Evolutionary conservation across 2,888 invertebrate genomes (phyloP).

Genomic region (Blomia tropicalis): DNA sequence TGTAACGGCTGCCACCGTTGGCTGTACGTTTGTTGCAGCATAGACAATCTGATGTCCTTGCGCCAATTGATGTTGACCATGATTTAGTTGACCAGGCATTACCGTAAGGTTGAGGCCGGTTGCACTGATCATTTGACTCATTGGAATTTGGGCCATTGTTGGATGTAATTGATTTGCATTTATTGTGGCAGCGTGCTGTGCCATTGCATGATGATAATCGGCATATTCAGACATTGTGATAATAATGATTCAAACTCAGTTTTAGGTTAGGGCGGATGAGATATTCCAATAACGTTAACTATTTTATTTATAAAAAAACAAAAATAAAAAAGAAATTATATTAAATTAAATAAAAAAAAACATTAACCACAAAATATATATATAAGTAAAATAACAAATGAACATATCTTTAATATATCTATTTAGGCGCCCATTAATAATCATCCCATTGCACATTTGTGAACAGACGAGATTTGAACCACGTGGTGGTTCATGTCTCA

Average conservation of each 20-base stretch:
- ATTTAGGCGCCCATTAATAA: no score
- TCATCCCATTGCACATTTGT: no score
- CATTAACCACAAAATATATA: neutral
- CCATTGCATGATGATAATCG: slow-evolving; percentile 31
- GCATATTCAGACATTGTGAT: slow-evolving; percentile 27
- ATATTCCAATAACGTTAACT: neutral
- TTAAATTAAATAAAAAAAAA: neutral
- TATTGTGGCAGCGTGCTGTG: slow-evolving; percentile 29
- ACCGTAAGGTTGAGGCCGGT: slow-evolving; percentile 30
- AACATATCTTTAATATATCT: neutral
- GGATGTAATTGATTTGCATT: slow-evolving; percentile 29
- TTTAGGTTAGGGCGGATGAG: neutral
- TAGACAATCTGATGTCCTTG: slow-evolving; percentile 3
- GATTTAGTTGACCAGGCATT: slow-evolving; percentile 19
- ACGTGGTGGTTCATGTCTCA: no score
- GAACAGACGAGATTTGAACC: no score
- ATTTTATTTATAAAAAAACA: neutral
- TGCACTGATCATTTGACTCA: slow-evolving; percentile 27
- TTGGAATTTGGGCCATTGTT: slow-evolving; percentile 28
- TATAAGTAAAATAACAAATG: neutral
- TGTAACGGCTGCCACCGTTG: slow-evolving; percentile 30
- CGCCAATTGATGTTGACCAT: slow-evolving; percentile 17
- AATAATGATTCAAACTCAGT: neutral
- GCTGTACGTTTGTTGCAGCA: slow-evolving; percentile 18
- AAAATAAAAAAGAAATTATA: neutral